These are phyloP conservation scores for Albula glossodonta DNA, from an alignment of 2,113 vertebrate genomes.

Conservation along the genomic window DNA sequence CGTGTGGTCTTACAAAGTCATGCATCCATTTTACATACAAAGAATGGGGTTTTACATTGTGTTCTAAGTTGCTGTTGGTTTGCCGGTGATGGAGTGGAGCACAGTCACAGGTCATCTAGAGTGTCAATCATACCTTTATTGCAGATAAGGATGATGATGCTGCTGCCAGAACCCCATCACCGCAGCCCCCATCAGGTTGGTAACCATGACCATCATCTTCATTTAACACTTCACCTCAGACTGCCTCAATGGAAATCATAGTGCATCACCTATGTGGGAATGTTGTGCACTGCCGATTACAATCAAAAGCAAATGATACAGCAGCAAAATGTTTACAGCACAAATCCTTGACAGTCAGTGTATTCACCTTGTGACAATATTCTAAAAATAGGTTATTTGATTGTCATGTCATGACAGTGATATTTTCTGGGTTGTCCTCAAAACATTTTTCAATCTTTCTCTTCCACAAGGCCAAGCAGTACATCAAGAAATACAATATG, in stretches of 20 bases:
- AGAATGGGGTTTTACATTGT: conserved; percentile 41
- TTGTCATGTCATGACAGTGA: too few relatives aligned
- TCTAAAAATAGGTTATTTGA: neutral
- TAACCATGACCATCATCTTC: conserved; percentile 45
- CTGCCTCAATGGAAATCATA: neutral
- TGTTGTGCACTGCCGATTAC: neutral
- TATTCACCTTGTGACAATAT: neutral
- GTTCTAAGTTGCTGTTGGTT: conserved; percentile 40
- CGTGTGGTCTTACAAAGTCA: neutral
- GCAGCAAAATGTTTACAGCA: conserved; percentile 1
- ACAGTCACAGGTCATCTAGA: conserved; percentile 62
- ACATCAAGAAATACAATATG: neutral
- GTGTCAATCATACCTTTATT: conserved; percentile 71
- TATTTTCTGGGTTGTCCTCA: neutral
- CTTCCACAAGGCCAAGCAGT: neutral
- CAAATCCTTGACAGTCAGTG: neutral
- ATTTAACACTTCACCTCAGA: neutral
- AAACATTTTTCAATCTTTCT: neutral
- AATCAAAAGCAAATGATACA: neutral
- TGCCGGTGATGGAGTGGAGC: conserved; percentile 55
- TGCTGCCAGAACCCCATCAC: conserved; percentile 56
- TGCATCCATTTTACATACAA: neutral
- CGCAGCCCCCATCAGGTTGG: conserved; percentile 71
- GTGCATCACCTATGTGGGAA: neutral
- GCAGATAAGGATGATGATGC: conserved; percentile 70